phyloP scores from a whole-genome alignment of 1,140 invertebrate species.

The Panagrolaimus sp. region DNA sequence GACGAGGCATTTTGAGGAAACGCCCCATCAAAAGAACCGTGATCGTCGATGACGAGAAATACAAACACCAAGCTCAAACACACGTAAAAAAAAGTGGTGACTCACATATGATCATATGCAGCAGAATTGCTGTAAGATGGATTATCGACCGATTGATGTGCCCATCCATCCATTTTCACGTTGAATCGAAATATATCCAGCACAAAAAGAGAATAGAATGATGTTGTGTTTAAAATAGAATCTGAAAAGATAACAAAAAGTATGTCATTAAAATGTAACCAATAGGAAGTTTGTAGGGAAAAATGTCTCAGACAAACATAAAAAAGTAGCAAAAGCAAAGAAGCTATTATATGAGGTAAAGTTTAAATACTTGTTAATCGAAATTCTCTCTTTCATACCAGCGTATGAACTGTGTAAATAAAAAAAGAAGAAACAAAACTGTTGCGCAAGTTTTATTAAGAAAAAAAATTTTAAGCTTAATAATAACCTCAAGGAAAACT shows the following conservation, averaged over 20 bases:
- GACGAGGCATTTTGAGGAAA: neutral
- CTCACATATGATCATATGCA: neutral
- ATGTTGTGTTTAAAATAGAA: neutral
- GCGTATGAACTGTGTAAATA: too few relatives aligned
- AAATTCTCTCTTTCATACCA: too few relatives aligned
- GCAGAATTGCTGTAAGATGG: neutral
- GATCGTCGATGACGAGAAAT: constrained; percentile 10
- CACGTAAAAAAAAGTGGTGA: neutral
- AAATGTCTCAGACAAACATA: neutral
- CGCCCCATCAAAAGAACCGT: neutral
- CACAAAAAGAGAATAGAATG: neutral
- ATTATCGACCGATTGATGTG: constrained; percentile 2
- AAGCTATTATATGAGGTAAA: neutral
- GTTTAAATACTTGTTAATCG: too few relatives aligned
- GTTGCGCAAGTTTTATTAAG: too few relatives aligned
- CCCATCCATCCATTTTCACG: neutral
- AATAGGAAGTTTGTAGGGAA: neutral
- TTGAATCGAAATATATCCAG: neutral
- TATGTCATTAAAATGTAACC: neutral
- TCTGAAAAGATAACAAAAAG: neutral
- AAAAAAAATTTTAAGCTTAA: too few relatives aligned
- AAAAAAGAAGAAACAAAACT: too few relatives aligned
- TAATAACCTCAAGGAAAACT: too few relatives aligned
- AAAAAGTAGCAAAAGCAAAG: neutral
- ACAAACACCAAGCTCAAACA: constrained; percentile 6